Percentiles rank a stretch among this genome's conserved stretches.
phyloP scores from a whole-genome alignment of 2,888 invertebrate genomes.

The Campoplex nolae region DNA sequence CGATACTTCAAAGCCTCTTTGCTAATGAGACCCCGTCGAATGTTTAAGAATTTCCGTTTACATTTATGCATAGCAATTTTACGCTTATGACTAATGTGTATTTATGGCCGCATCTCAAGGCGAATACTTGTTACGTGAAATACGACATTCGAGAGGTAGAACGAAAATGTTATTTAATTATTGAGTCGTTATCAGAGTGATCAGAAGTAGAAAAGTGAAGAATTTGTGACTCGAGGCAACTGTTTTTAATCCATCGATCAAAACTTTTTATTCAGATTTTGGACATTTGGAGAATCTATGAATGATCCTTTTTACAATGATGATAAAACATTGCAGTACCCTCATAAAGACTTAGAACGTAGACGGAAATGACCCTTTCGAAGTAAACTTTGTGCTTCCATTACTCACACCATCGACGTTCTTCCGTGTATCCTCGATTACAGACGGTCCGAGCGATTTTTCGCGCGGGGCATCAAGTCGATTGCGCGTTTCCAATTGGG shows the following conservation, averaged over 20 bases:
- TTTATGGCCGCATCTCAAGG: background rate
- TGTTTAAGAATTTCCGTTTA: background rate
- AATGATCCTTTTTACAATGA: background rate
- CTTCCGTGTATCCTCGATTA: constrained; percentile 56
- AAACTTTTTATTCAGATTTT: too few species aligned
- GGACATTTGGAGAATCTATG: background rate
- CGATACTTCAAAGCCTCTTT: constrained; percentile 46
- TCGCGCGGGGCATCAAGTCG: constrained; percentile 54
- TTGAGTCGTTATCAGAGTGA: background rate
- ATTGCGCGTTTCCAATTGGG: constrained; percentile 68
- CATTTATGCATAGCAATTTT: background rate
- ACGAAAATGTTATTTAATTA: background rate
- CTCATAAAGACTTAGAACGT: background rate
- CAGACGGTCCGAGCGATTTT: constrained; percentile 55
- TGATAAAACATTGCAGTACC: background rate
- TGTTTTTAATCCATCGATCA: too few species aligned
- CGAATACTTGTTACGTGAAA: background rate
- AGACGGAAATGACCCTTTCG: background rate
- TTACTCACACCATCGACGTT: background rate
- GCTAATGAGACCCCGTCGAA: constrained; percentile 48
- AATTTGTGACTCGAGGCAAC: background rate
- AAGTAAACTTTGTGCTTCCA: background rate
- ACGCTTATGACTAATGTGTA: background rate
- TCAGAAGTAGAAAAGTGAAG: background rate
- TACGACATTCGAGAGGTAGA: background rate